Evolutionary conservation across 2,797 vertebrate genomes (phyloP).

Genomic region (Xiphophorus birchmanni): DNA sequence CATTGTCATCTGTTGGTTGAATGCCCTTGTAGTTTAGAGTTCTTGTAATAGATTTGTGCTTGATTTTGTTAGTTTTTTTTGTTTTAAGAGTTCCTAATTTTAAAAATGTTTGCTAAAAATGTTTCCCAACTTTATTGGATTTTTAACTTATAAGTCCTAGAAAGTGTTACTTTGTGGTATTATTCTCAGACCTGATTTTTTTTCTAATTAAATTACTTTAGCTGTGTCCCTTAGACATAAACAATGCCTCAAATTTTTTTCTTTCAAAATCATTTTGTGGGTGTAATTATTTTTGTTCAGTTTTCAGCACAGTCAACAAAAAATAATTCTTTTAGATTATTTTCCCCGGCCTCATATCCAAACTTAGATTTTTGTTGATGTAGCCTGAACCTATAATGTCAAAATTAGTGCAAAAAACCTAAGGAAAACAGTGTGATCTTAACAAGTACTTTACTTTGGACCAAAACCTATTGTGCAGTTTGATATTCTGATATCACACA

Average conservation of each 20-base stretch:
- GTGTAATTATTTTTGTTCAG: background rate
- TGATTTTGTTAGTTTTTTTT: background rate
- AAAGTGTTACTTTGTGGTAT: background rate
- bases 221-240: background rate
- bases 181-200: background rate
- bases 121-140: background rate
- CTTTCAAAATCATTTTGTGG: background rate
- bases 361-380: too few relatives aligned
- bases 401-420: too few relatives aligned
- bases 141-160: background rate
- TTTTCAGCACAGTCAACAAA: background rate
- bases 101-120: too few relatives aligned
- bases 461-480: background rate
- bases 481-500: background rate
- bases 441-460: too few relatives aligned
- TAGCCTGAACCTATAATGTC: too few relatives aligned
- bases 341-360: too few relatives aligned
- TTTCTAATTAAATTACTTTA: background rate
- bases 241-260: background rate
- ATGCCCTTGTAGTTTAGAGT: background rate
- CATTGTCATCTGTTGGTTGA: background rate
- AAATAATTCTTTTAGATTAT: too few relatives aligned
- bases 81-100: background rate
- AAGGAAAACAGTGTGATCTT: too few relatives aligned
- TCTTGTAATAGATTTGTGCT: background rate